phyloP scores from a whole-genome alignment of 1,140 invertebrate species.

The Dinoponera quadriceps region DNA sequence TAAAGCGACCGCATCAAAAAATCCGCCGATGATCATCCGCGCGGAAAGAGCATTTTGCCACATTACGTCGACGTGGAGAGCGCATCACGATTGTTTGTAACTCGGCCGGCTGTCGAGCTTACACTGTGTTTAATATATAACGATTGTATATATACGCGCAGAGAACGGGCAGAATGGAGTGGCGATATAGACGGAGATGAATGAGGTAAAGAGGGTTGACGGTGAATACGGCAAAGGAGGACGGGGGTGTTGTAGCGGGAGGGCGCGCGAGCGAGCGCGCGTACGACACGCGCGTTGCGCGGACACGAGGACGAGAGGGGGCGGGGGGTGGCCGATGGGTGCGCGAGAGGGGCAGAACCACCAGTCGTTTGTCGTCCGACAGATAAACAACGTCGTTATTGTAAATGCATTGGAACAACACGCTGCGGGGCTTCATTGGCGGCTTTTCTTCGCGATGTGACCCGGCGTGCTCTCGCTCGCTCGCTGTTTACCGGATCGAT shows the following conservation, averaged over 20 bases:
- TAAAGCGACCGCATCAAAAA: constrained; percentile 37
- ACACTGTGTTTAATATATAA: constrained; percentile 68
- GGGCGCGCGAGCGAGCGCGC: no score
- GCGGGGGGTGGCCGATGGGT: constrained; percentile 27
- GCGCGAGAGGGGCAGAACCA: constrained; percentile 58
- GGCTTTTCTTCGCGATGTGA: constrained; percentile 74
- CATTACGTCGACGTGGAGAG: constrained; percentile 28
- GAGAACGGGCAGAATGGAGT: constrained; percentile 57
- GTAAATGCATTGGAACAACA: constrained; percentile 78
- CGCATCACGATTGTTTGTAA: constrained; percentile 58
- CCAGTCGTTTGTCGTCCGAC: constrained; percentile 76
- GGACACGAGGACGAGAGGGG: constrained; percentile 14
- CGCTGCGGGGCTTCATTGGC: constrained; percentile 76
- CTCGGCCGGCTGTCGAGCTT: constrained; percentile 54
- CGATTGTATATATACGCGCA: constrained; percentile 66
- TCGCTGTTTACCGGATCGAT: constrained; percentile 74
- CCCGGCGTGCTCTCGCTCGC: constrained; percentile 24
- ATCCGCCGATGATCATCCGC: constrained; percentile 19
- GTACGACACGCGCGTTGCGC: neutral
- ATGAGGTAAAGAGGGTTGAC: constrained; percentile 70
- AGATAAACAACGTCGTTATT: constrained; percentile 79
- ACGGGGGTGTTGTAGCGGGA: neutral
- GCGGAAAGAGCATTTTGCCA: neutral
- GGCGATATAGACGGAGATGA: constrained; percentile 71
- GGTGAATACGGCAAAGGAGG: constrained; percentile 68